Evolutionary conservation across 2,113 vertebrate genomes (phyloP).

Genomic region (Petaurus breviceps): DNA sequence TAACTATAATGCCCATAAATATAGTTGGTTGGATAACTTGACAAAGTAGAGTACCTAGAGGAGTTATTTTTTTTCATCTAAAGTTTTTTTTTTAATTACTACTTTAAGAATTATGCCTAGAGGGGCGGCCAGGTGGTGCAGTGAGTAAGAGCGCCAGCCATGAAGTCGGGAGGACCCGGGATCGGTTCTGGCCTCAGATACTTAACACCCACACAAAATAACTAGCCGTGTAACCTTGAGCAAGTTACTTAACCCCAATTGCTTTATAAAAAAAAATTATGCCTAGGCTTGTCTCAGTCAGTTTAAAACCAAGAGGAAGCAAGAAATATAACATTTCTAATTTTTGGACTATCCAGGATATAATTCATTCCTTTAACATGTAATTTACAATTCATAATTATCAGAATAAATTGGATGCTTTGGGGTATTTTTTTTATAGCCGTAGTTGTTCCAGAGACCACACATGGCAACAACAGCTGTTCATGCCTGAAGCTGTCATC

Average conservation of each 20-base stretch:
- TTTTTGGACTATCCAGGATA: neutral
- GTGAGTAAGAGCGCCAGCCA: too few species aligned
- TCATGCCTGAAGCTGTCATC: slow-evolving; percentile 44
- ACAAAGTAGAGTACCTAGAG: neutral
- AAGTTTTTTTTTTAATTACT: neutral
- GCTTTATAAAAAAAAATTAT: too few species aligned
- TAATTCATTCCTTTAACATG: neutral
- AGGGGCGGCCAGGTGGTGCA: too few species aligned
- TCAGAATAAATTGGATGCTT: neutral
- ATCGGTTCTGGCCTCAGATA: too few species aligned
- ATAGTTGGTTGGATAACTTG: neutral
- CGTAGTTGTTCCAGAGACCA: slow-evolving; percentile 80
- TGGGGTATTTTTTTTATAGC: neutral
- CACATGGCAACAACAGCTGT: slow-evolving; percentile 61
- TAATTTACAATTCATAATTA: neutral
- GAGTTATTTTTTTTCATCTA: neutral
- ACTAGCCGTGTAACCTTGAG: too few species aligned
- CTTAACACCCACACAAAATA: too few species aligned
- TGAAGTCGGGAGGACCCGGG: too few species aligned
- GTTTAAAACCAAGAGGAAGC: neutral
- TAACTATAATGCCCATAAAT: neutral
- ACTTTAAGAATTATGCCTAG: neutral
- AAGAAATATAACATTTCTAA: slow-evolving; percentile 14
- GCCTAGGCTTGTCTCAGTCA: neutral
- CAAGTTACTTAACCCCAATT: too few species aligned